These are phyloP conservation scores for Nyctereutes procyonoides DNA, from an alignment of 2,113 vertebrate species.

Conservation along the genomic window DNA sequence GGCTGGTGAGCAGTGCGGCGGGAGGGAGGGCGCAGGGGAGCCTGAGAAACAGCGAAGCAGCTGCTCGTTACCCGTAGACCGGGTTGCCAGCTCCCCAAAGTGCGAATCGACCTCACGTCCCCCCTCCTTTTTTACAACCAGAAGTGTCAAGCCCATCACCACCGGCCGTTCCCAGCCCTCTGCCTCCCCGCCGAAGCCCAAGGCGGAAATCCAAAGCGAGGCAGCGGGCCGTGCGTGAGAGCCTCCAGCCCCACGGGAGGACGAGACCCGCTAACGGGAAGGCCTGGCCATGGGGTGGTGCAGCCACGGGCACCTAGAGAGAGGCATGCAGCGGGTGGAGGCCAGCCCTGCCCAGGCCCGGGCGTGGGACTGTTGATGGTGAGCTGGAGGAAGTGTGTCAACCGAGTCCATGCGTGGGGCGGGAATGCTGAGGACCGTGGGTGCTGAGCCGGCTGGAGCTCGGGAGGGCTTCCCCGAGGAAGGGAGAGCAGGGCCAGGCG, in stretches of 20 bases:
- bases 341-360: not conserved
- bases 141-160: not conserved
- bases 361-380: not conserved
- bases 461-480: not conserved
- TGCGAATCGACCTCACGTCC: not conserved
- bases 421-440: not conserved
- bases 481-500: not conserved
- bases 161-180: not conserved
- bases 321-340: not conserved
- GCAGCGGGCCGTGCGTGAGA: not conserved
- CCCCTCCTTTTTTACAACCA: not conserved
- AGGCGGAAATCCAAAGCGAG: not conserved
- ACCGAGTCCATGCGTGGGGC: not conserved
- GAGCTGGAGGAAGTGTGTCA: not conserved
- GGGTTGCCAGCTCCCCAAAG: not conserved
- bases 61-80: not conserved
- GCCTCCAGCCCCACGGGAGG: not conserved
- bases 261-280: not conserved
- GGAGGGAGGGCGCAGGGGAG: not conserved
- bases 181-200: not conserved
- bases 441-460: not conserved
- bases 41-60: not conserved
- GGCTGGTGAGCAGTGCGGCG: not conserved
- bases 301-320: accelerated
- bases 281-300: accelerated